Evolutionary conservation across 2,113 vertebrate species (phyloP), one percentile per base, ranked within the genome.

Genomic region (Pan paniscus): DNA sequence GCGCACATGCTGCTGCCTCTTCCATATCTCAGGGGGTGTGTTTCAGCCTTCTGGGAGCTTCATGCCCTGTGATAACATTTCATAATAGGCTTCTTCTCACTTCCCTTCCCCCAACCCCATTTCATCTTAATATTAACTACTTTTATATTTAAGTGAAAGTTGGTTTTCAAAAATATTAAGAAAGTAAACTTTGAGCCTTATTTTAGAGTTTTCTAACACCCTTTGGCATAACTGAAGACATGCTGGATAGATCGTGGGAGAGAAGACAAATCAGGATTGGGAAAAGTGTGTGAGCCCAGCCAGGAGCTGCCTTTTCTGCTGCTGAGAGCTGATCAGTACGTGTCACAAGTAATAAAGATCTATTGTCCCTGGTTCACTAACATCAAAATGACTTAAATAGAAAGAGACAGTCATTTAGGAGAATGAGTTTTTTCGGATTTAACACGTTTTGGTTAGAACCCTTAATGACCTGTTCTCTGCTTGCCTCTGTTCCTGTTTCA

Each of bases 371-470:
- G 52, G 82, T 75, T 96, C 82, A 22, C 90, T 57, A 22, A 64
- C 2, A 22, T 85, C 96, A 82, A 48, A 83, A 72, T 90, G 90
- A 95, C 81, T 80, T 67, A 57, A 87, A 76, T 79, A 5, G 84
- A 92, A 95, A 87, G 93, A 83, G 89, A 86, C 93, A 81, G 89
- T 87, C 82, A n/a, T 89, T 91, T 89, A 85, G 52, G 94, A 64
- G 73, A 85, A 83, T 1, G 22, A 50, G 82, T 81, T 94, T 95
- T 80, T 88, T 78, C 61, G 32, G 43, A 25, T 84, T 83, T 75
- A 89, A 72, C 70, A 75, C 90, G 79, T 35, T 59, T 59, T 75
- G 76, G 68, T 70, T 83, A 61, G 94, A 96, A 48, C 22, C 91
- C 9, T 86, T 86, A 48, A 92, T 92, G 97, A 91, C 87, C 79